Percentiles rank a stretch among this genome's conserved stretches.
These are phyloP conservation scores for Laothoe populi DNA, from an alignment of 2,888 invertebrate genomes.

Conservation along the genomic window DNA sequence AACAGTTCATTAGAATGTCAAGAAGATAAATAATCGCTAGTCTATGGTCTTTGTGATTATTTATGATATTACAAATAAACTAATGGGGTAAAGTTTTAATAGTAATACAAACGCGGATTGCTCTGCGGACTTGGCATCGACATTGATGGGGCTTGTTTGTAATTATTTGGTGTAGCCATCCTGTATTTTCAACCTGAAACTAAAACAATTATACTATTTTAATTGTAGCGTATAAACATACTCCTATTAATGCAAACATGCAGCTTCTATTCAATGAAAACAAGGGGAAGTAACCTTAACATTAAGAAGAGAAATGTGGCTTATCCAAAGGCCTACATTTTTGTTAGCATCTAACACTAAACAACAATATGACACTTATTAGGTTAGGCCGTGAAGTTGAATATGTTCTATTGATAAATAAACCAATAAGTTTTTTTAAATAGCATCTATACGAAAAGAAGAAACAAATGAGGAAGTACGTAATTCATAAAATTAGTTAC, in stretches of 20 bases:
- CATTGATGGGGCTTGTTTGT: constrained; percentile 92
- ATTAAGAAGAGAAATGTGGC: too few species aligned
- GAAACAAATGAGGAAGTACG: not conserved
- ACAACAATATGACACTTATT: too few species aligned
- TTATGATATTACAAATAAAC: constrained; percentile 39
- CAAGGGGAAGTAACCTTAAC: too few species aligned
- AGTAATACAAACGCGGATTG: constrained; percentile 88
- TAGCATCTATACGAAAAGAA: not conserved
- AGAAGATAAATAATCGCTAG: constrained; percentile 45
- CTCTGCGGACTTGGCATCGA: constrained; percentile 89
- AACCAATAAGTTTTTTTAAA: not conserved
- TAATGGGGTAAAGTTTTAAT: constrained; percentile 20
- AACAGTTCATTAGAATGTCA: constrained; percentile 32
- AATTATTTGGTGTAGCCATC: constrained; percentile 93
- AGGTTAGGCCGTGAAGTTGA: constrained; percentile 5
- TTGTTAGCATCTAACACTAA: too few species aligned
- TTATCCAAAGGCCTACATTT: too few species aligned
- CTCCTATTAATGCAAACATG: too few species aligned
- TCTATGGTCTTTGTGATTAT: constrained; percentile 42
- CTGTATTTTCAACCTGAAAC: constrained; percentile 44
- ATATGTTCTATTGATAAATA: not conserved
- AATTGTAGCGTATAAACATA: not conserved
- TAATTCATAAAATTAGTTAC: not conserved
- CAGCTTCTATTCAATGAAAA: too few species aligned
- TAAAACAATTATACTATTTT: constrained; percentile 37